Base-by-base conservation (phyloP, 2,888 invertebrate genomes). In the Amiota communis region DNA sequence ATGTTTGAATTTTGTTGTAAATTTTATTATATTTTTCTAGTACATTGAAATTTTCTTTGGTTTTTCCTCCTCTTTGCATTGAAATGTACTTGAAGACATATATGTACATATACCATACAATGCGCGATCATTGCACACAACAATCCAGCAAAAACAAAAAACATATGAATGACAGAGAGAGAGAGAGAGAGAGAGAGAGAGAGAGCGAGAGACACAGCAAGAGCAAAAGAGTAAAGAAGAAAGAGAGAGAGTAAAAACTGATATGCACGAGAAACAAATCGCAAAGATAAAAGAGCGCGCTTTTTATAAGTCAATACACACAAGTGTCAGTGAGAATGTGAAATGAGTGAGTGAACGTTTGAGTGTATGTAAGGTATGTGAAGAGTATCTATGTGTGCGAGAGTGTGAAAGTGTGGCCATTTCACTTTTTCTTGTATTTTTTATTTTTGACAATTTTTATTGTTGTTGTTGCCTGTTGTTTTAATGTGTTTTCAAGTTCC, bases 331-430 rank as follows among this genome's bases (percentile, higher is more conserved):
- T 36, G 36, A 36, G 36, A 6, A 36, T 36, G 36, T 2, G 3
- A 23, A 61, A 69, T 72, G 47, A 59, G 68, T 17, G 68, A 13
- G 51, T 79, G 79, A 80, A 80, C 64, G 71, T 76, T 78, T 74
- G 78, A 76, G 80, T 75, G 78, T n/a, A n/a, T 57, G 47, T 20
- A 57, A 51, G 36, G 36, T n/a, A 17, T 59, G 74, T 61, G 49
- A n/a, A n/a, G n/a, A 51, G 23, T 70, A 57, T 74, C 53, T 72
- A 15, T 77, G 65, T 46, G 17, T 53, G 61, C 74, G 75, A 70
- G 68, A 67, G 70, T 79, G 59, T 64, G 46, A 69, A 71, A 12
- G 70, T 61, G 65, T 59, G 59, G 15, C 20, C 59, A 59, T 59
- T 59, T 59, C 59, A 59, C 59, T 59, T 59, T 59, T 59, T 15